Evolutionary conservation across 2,113 vertebrate genomes (phyloP).

Genomic region (Sterna hirundo): DNA sequence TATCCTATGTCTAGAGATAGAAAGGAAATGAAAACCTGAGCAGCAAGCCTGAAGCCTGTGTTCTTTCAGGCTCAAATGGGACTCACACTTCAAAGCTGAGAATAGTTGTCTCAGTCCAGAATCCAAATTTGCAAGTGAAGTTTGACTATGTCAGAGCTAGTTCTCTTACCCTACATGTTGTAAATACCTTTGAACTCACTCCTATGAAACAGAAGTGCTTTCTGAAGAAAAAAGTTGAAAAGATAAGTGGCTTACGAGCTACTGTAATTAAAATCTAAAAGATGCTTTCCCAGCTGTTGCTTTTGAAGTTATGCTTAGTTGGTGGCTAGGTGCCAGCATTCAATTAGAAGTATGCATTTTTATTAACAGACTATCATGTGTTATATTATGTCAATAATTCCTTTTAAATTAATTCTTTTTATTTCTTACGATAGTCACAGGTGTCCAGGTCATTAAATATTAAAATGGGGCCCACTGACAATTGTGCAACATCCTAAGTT

Average conservation of each 20-base stretch:
- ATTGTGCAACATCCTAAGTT: constrained; percentile 18
- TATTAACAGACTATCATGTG: constrained; percentile 67
- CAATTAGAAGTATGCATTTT: constrained; percentile 76
- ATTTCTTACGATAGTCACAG: constrained; percentile 28
- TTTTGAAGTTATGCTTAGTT: constrained; percentile 73
- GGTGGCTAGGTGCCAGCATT: constrained; percentile 71
- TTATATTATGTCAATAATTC: constrained; percentile 70
- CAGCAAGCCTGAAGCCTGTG: neutral
- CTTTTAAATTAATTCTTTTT: constrained; percentile 63
- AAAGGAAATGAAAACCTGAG: neutral
- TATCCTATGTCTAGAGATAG: neutral
- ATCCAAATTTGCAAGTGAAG: constrained; percentile 24
- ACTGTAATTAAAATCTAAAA: constrained; percentile 76
- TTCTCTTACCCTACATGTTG: constrained; percentile 11
- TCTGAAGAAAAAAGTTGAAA: constrained; percentile 63
- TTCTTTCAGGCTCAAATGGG: constrained; percentile 2
- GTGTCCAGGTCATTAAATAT: constrained; percentile 59
- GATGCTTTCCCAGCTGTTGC: constrained; percentile 76
- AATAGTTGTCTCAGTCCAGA: constrained; percentile 15
- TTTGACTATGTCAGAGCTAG: constrained; percentile 17
- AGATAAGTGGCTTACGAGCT: constrained; percentile 66
- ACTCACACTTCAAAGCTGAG: constrained; percentile 34
- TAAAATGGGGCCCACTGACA: constrained; percentile 47
- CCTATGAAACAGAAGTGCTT: constrained; percentile 56
- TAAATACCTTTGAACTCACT: constrained; percentile 68